Base-by-base conservation (phyloP, 2,797 vertebrate species). In the Heliangelus exortis region DNA sequence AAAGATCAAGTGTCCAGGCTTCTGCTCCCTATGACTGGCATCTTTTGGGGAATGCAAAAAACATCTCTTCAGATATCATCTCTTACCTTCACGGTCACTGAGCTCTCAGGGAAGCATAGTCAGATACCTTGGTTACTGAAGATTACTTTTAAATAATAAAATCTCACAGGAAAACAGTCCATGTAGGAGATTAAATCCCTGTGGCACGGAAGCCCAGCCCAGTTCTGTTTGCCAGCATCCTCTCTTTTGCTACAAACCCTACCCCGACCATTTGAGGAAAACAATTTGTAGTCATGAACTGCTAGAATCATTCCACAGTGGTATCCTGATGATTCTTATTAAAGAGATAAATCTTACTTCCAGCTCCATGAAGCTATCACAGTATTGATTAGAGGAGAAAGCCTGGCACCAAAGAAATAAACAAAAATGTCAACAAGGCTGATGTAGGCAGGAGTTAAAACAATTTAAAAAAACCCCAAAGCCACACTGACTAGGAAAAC, bases 291-390 rank as follows among this genome's bases (percentile, higher is more conserved):
- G 96, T 87, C 95, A 96, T 48, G 95, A 96, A 83, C 90, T 81
- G 74, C 71, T 82, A 87, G 76, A 95, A 94, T 83, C 79, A 87
- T 80, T 93, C 89, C 94, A 89, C 74, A 83, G 86, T 87, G 92
- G 89, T 82, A 96, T 81, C 84, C 62, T 83, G 81, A 71, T 9
- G 62, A 81, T 89, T 91, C 94, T 97, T 97, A 97, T 97, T 97
- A 97, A 97, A 97, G 96, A 95, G 85, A 97, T 97, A 95, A 97
- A 96, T 97, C 93, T 97, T 55, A 79, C 71, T 94, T 87, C 77
- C 68, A 93, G 92, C 57, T 95, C 90, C 28, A 53, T 6, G 89
- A 89, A 92, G 86, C 85, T 77, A 95, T 78, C 13, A 25, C 48
- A 80, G 54, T 23, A 54, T 79, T 88, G 84, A 95, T 87, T 91